Percentiles rank a stretch among this genome's conserved stretches.
phyloP scores from a whole-genome alignment of 2,797 vertebrate genomes.

The Trematomus bernacchii region DNA sequence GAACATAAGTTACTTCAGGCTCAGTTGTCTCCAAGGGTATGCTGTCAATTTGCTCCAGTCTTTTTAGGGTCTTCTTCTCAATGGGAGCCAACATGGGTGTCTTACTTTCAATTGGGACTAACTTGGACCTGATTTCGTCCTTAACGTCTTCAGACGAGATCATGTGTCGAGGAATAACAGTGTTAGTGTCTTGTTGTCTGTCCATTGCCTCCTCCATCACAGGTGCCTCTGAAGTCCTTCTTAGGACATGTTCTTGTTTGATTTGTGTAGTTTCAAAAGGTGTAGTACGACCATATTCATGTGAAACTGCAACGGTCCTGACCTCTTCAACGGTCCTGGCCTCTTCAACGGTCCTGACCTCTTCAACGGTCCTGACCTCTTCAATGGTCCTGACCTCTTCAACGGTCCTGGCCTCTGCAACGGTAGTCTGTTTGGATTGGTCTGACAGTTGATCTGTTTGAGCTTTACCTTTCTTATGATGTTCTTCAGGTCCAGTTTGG shows the following conservation, averaged over 20 bases:
- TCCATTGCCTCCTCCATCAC: neutral
- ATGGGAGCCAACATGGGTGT: neutral
- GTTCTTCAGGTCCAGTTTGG: neutral
- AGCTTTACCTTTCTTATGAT: neutral
- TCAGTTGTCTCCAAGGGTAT: neutral
- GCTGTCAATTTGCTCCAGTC: neutral
- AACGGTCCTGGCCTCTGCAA: no score
- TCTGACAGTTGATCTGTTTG: neutral
- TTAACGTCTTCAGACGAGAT: neutral
- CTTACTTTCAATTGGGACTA: neutral
- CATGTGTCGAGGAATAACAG: neutral
- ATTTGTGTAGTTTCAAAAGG: neutral
- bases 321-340: no score
- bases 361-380: no score
- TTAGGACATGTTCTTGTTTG: neutral
- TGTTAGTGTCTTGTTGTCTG: neutral
- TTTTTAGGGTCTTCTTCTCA: constrained; percentile 3
- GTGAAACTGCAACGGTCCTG: no score
- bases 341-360: no score
- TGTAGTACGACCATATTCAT: neutral
- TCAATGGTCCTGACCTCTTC: no score
- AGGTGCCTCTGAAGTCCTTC: neutral
- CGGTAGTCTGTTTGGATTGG: neutral
- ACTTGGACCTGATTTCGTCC: neutral
- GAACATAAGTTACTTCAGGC: neutral